These are phyloP conservation scores for Drosophila persimilis DNA, from an alignment of 1,140 invertebrate species.

Conservation along the genomic window DNA sequence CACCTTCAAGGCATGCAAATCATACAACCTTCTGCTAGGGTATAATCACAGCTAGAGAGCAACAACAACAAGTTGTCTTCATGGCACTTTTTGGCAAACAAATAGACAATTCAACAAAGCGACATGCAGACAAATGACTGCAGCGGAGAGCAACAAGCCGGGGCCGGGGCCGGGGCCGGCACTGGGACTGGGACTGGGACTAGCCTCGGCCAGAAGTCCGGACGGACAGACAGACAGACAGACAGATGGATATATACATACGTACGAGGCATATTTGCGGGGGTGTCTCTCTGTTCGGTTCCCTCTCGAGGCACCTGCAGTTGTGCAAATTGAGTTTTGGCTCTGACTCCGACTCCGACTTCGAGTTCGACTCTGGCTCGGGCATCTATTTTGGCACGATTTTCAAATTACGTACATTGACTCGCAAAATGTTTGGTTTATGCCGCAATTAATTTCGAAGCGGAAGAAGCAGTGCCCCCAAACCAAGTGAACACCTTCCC, in stretches of 20 bases:
- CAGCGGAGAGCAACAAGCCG: slow-evolving; percentile 48
- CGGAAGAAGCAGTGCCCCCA: slow-evolving; percentile 65
- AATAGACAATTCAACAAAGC: slow-evolving; percentile 79
- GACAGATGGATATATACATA: slow-evolving; percentile 19
- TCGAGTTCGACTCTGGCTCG: slow-evolving; percentile 36
- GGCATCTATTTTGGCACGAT: slow-evolving; percentile 79
- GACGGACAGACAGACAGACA: slow-evolving; percentile 25
- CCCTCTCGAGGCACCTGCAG: slow-evolving; percentile 54
- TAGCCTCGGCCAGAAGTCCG: slow-evolving; percentile 6
- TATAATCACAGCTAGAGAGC: slow-evolving; percentile 26
- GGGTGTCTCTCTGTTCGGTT: slow-evolving; percentile 44
- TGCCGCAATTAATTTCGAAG: slow-evolving; percentile 79
- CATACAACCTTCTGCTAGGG: too few species aligned
- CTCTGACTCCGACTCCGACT: slow-evolving; percentile 2
- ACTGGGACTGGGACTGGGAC: background rate
- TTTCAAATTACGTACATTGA: slow-evolving; percentile 82
- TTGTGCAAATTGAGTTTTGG: slow-evolving; percentile 36
- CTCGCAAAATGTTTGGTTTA: slow-evolving; percentile 80
- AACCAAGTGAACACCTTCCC: slow-evolving; percentile 5
- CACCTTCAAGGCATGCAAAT: background rate
- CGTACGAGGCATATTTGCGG: slow-evolving; percentile 53
- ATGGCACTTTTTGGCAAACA: slow-evolving; percentile 80
- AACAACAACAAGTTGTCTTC: slow-evolving; percentile 74
- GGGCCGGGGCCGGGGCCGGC: too few species aligned
- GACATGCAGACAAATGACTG: slow-evolving; percentile 78